A percentile compares a stretch with the other conserved stretches of the same genome.
Conservation (phyloP, 2,797 vertebrate species). For the Schizothorax lantsangensis region DNA sequence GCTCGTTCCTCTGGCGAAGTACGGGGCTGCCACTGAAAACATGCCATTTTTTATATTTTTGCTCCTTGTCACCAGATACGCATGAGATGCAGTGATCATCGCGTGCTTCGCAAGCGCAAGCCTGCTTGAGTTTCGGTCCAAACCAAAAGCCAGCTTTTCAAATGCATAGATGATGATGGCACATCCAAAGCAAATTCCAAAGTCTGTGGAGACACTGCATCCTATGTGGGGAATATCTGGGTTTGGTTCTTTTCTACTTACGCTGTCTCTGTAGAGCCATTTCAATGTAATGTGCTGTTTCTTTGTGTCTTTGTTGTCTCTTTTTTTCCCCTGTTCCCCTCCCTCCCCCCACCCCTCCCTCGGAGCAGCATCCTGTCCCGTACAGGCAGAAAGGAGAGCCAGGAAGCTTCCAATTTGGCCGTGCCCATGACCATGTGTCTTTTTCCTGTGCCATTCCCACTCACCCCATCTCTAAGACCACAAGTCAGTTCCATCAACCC, state of each 20-base stretch:
- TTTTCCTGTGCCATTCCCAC: constrained; percentile 99
- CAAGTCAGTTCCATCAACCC: constrained; percentile 99
- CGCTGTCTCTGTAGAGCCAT: constrained; percentile 99
- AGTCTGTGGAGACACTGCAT: constrained; percentile 90
- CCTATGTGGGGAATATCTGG: constrained; percentile 99
- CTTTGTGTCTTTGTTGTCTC: constrained; percentile 99
- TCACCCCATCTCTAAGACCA: constrained; percentile 99
- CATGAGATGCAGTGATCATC: constrained; percentile 99
- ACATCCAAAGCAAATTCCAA: constrained; percentile 44
- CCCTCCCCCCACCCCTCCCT: constrained; percentile 90
- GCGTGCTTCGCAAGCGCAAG: constrained; percentile 72
- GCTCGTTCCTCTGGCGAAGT: constrained; percentile 79
- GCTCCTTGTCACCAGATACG: constrained; percentile 99
- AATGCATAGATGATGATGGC: constrained; percentile 10
- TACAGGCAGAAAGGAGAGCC: constrained; percentile 99
- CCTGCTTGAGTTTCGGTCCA: constrained; percentile 63
- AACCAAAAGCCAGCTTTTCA: constrained; percentile 23
- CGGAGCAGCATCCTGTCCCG: constrained; percentile 99
- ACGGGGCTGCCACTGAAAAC: constrained; percentile 99
- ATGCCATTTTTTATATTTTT: constrained; percentile 99
- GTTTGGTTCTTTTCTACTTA: constrained; percentile 99
- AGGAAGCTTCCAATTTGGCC: constrained; percentile 99
- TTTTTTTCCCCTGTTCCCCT: constrained; percentile 96
- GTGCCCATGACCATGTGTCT: constrained; percentile 99
- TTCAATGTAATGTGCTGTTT: constrained; percentile 99